A percentile compares a stretch with the other conserved stretches of the same genome.
Evolutionary conservation across 2,113 vertebrate genomes (phyloP).

Genomic region (Megaleporinus macrocephalus): DNA sequence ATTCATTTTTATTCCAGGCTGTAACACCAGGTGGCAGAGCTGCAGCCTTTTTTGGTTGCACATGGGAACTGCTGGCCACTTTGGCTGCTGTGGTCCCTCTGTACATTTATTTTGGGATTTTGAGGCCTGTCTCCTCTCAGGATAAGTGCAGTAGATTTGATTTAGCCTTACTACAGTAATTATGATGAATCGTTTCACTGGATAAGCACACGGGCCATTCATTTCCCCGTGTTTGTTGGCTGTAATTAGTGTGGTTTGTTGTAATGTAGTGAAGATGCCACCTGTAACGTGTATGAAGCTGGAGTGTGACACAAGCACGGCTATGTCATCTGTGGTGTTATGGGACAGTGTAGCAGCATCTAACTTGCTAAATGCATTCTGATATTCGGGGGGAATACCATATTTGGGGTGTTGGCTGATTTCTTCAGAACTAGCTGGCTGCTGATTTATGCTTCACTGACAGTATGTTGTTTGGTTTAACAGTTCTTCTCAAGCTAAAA

Average conservation of each 20-base stretch:
- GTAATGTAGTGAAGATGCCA: too few species aligned
- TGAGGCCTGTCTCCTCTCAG: constrained; percentile 6
- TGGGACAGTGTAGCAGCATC: too few species aligned
- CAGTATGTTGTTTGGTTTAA: too few species aligned
- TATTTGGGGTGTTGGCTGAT: too few species aligned
- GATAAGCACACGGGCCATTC: background rate
- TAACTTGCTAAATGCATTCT: too few species aligned
- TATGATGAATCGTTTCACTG: constrained; percentile 8
- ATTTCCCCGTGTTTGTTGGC: background rate
- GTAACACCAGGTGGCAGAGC: constrained; percentile 71
- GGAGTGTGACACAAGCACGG: background rate
- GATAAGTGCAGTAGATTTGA: background rate
- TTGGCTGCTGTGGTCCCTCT: constrained; percentile 18
- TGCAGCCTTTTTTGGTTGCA: constrained; percentile 37
- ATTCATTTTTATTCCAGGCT: constrained; percentile 15
- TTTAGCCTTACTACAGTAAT: constrained; percentile 13
- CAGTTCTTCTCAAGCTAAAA: too few species aligned
- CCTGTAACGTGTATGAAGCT: background rate
- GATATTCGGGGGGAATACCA: too few species aligned
- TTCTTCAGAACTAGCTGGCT: too few species aligned
- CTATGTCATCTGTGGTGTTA: too few species aligned
- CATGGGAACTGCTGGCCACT: background rate
- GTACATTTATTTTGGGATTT: constrained; percentile 36
- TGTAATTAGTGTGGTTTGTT: background rate
- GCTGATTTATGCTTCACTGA: too few species aligned